A percentile compares a stretch with the other conserved stretches of the same genome.
These are phyloP conservation scores for Agrotis clavis DNA, from an alignment of 2,888 invertebrate species.

Conservation along the genomic window DNA sequence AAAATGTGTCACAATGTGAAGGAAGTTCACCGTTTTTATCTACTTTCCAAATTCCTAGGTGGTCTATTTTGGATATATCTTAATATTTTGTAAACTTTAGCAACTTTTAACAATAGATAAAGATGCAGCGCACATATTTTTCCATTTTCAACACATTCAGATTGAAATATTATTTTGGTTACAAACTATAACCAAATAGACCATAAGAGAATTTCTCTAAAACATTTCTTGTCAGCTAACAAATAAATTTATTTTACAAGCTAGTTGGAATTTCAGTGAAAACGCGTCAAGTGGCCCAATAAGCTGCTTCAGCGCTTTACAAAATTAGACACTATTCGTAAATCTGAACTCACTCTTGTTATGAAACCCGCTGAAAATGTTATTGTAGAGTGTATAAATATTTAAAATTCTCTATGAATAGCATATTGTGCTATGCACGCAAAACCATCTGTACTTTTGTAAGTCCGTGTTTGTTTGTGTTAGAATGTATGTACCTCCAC, in stretches of 20 bases:
- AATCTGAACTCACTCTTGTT: slow-evolving; percentile 33
- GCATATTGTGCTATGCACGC: slow-evolving; percentile 8
- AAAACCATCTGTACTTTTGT: background rate
- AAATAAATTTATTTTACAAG: slow-evolving; percentile 42
- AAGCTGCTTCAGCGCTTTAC: slow-evolving; percentile 51
- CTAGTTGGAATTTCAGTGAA: slow-evolving; percentile 27
- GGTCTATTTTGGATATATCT: too few relatives aligned
- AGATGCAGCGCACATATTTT: too few relatives aligned
- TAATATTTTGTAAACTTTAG: background rate
- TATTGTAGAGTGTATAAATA: slow-evolving; percentile 42
- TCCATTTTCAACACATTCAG: background rate
- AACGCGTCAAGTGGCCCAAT: slow-evolving; percentile 36
- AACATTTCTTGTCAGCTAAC: slow-evolving; percentile 18
- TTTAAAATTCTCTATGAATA: slow-evolving; percentile 30
- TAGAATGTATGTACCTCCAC: background rate
- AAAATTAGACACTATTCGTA: slow-evolving; percentile 51
- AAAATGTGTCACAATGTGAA: too few relatives aligned
- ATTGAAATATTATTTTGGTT: background rate
- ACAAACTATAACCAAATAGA: background rate
- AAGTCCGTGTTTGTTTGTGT: background rate
- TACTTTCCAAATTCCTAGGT: too few relatives aligned
- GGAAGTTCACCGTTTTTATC: too few relatives aligned
- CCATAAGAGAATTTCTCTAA: slow-evolving; percentile 2
- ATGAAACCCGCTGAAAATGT: slow-evolving; percentile 34
- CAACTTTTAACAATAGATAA: background rate